These are phyloP conservation scores for Climacteris rufus DNA, from an alignment of 2,113 vertebrate genomes.

Conservation along the genomic window DNA sequence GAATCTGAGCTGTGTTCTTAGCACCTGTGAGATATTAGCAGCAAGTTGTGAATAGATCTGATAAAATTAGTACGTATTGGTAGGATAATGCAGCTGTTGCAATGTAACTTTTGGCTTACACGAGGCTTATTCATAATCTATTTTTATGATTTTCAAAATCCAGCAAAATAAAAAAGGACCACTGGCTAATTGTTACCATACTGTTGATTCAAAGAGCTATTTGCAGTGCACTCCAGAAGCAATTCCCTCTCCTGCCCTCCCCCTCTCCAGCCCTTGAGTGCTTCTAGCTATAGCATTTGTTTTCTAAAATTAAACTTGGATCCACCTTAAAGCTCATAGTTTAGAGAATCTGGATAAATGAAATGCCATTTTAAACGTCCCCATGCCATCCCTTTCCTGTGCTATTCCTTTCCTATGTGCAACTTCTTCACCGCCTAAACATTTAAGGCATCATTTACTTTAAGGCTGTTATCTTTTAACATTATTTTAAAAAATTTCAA, in stretches of 20 bases:
- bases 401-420: not conserved
- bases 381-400: not conserved
- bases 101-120: slow-evolving; percentile 44
- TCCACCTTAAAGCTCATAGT: not conserved
- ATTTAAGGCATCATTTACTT: not conserved
- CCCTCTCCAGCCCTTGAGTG: not conserved
- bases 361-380: not conserved
- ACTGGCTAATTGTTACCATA: slow-evolving; percentile 52
- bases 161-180: slow-evolving; percentile 48
- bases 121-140: slow-evolving; percentile 48
- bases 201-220: slow-evolving; percentile 37
- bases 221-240: not conserved
- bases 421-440: not conserved
- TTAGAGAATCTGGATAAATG: not conserved
- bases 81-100: slow-evolving; percentile 46
- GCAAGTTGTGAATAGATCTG: slow-evolving; percentile 41
- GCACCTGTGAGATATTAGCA: slow-evolving; percentile 27
- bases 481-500: not conserved
- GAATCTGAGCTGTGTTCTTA: not conserved
- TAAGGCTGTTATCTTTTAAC: not conserved
- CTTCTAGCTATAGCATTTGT: slow-evolving; percentile 11
- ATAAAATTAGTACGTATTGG: slow-evolving; percentile 15
- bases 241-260: not conserved
- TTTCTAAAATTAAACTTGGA: slow-evolving; percentile 24
- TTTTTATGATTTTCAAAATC: slow-evolving; percentile 57